Base-by-base conservation (phyloP, 2,888 invertebrate genomes). In the Dastarcus helophoroides region DNA sequence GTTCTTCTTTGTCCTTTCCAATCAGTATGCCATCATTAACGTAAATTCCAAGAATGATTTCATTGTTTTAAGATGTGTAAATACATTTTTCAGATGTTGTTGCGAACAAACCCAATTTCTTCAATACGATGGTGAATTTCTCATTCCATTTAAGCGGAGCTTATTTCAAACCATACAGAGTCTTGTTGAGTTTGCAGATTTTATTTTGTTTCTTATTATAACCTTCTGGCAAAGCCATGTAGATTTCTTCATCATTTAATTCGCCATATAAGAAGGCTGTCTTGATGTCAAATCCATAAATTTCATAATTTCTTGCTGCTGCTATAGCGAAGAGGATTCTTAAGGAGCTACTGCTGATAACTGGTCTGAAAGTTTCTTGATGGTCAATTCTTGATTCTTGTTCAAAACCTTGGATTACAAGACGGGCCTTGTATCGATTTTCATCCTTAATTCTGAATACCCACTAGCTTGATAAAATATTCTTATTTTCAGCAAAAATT, bases 351-450 rank as follows among this genome's bases (percentile, higher is more conserved):
- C 14, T 24, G 14, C 28, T 23, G 15, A 36, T 19, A 11, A 33
- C 33, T 7, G 29, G 26, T 22, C 37, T 35, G 14, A 21, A 37
- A 9, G 17, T 35, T 16, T 36, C 31, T 17, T 32, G 26, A 11
- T 14, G 40, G 11, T 37, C 35, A 14, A 34, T 31, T 11, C 30
- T 27, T 4, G 22, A 19, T 16, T 31, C 27, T 29, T 43, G 38
- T 34, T 41, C 29, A 29, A 33, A 41, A 2, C 41, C 41, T 33
- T 36, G 30, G 12, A 35, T 34, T 12, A 38, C 44, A 9, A 45
- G 11, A 31, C 40, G 32, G 11, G 42, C 43, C 27, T 42, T 42
- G 22, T 34, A 39, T 33, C 31, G 33, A 5, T 37, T 39, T 29
- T 39, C 35, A 26, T 45, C 42, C 26, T n/a, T n/a, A n/a, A n/a